Evolutionary conservation across 1,140 invertebrate genomes (phyloP).

Genomic region (Lucilia cuprina): DNA sequence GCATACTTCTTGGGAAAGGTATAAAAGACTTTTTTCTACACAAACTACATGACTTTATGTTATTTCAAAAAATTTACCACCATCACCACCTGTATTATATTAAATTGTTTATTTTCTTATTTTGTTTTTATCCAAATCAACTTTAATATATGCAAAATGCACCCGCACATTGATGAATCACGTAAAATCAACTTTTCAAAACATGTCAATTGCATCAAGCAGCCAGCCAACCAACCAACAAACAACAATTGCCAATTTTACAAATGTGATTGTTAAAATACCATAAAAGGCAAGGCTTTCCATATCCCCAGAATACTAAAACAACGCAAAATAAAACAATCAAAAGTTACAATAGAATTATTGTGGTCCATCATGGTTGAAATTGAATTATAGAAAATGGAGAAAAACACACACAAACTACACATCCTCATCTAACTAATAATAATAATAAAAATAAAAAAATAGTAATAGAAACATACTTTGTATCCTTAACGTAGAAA

Average conservation of each 20-base stretch:
- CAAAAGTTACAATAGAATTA: constrained; percentile 12
- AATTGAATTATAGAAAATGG: neutral
- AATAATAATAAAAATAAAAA: neutral
- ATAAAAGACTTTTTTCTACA: too few relatives aligned
- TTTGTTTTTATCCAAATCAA: neutral
- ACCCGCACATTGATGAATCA: neutral
- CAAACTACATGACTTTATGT: neutral
- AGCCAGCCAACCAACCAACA: neutral
- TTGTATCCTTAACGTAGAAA: constrained; percentile 17
- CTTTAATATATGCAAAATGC: neutral
- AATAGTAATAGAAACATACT: neutral
- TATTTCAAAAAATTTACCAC: neutral
- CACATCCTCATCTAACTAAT: neutral
- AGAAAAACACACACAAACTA: neutral
- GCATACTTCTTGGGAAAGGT: too few relatives aligned
- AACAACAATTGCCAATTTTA: constrained; percentile 22
- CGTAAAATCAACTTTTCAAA: constrained; percentile 5
- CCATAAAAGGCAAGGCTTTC: neutral
- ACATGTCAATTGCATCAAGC: constrained; percentile 17
- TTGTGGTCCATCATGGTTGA: neutral
- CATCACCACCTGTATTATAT: neutral
- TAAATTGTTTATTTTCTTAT: neutral
- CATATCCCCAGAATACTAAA: neutral
- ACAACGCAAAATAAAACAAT: neutral
- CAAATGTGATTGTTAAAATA: constrained; percentile 27